These are phyloP conservation scores for Mimumesa dahlbomi DNA, from an alignment of 2,888 invertebrate genomes.

Conservation along the genomic window DNA sequence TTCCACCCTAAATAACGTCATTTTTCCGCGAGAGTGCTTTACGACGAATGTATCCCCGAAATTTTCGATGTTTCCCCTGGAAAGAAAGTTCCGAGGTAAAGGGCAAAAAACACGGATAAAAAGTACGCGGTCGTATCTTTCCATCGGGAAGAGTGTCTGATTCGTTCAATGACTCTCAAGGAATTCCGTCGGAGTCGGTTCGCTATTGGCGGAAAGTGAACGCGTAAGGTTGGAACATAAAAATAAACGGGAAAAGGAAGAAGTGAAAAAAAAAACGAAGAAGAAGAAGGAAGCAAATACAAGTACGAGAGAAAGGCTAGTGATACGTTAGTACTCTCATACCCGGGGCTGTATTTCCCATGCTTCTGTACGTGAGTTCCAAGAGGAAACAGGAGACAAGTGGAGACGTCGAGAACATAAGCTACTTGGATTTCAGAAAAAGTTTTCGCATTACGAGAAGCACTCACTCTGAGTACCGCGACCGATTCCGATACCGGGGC, in stretches of 20 bases:
- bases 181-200: slow-evolving; percentile 21
- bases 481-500: slow-evolving; percentile 25
- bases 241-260: too few species aligned
- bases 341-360: slow-evolving; percentile 14
- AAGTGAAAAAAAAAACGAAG: too few species aligned
- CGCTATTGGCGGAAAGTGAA: not conserved
- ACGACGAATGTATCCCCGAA: too few species aligned
- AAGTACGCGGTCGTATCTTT: too few species aligned
- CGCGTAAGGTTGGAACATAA: not conserved
- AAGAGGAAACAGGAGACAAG: slow-evolving; percentile 21
- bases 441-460: slow-evolving; percentile 40
- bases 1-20: too few species aligned
- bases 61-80: too few species aligned
- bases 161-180: slow-evolving; percentile 12
- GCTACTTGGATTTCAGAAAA: slow-evolving; percentile 51
- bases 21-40: too few species aligned
- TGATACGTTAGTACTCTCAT: slow-evolving; percentile 16
- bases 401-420: slow-evolving; percentile 51
- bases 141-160: slow-evolving; percentile 4
- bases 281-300: not conserved
- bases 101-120: too few species aligned
- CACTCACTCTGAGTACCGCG: slow-evolving; percentile 9
- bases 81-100: too few species aligned
- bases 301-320: not conserved
- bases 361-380: slow-evolving; percentile 13